These are phyloP conservation scores for Bujurquina vittata DNA, from an alignment of 2,113 vertebrate genomes.

Conservation along the genomic window DNA sequence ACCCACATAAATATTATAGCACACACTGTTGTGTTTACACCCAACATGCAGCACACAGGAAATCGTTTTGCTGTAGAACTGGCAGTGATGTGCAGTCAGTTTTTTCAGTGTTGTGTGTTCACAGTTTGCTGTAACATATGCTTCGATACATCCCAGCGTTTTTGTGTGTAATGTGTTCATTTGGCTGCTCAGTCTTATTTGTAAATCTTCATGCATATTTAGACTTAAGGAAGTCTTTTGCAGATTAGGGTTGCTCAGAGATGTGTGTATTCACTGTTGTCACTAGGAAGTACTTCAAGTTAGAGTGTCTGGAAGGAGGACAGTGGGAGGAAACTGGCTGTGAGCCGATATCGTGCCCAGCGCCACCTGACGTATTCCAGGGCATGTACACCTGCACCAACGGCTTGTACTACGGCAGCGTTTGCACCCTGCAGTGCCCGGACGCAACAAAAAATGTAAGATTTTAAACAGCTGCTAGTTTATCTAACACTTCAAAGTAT, in stretches of 20 bases:
- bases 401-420: conserved; percentile 84
- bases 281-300: conserved; percentile 88
- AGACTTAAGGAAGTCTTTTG: background rate
- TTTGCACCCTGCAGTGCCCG: conserved; percentile 87
- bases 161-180: background rate
- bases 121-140: background rate
- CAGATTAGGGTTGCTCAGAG: background rate
- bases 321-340: conserved; percentile 88
- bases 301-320: conserved; percentile 89
- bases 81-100: background rate
- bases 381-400: conserved; percentile 94
- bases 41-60: background rate
- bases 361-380: conserved; percentile 85
- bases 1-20: conserved; percentile 35
- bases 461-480: background rate
- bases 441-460: conserved; percentile 81
- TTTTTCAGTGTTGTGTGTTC: conserved; percentile 5
- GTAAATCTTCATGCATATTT: background rate
- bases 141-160: background rate
- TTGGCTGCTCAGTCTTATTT: background rate
- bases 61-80: conserved; percentile 13
- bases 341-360: conserved; percentile 85
- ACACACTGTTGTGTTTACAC: conserved; percentile 53
- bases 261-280: conserved; percentile 9
- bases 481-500: background rate